Percentiles rank a stretch among this genome's conserved stretches.
These are phyloP conservation scores for Synergus umbraculus DNA, from an alignment of 2,888 invertebrate species.

Conservation along the genomic window DNA sequence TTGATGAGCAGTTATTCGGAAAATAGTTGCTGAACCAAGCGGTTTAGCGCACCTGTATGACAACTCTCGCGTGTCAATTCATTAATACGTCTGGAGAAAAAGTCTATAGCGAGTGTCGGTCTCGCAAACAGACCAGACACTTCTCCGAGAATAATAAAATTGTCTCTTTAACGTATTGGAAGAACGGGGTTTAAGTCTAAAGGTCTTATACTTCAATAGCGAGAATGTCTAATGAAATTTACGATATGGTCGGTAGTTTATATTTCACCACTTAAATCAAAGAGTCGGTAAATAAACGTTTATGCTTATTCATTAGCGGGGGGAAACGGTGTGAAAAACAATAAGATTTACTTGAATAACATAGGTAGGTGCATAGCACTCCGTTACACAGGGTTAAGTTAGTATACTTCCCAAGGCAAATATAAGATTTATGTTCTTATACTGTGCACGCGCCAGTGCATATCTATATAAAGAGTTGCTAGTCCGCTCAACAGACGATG, in stretches of 20 bases:
- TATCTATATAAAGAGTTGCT: conserved; percentile 3
- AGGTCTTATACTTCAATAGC: no score
- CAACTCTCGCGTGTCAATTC: conserved; percentile 32
- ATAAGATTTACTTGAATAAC: conserved; percentile 34
- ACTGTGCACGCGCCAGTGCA: conserved; percentile 25
- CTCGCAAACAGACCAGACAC: neutral
- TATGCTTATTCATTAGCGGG: conserved; percentile 22
- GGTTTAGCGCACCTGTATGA: conserved; percentile 8
- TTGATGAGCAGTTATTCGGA: conserved; percentile 34
- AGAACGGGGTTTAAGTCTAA: neutral
- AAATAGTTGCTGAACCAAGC: conserved; percentile 29
- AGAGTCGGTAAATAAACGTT: conserved; percentile 27
- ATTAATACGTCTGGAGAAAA: conserved; percentile 32
- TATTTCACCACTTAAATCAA: conserved; percentile 2
- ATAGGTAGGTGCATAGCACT: neutral
- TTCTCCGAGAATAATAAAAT: conserved; percentile 1
- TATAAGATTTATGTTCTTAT: conserved; percentile 28
- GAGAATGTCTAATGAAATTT: neutral
- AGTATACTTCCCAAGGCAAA: conserved; percentile 34
- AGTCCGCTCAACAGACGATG: neutral
- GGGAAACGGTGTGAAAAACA: conserved; percentile 25
- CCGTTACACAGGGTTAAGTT: conserved; percentile 25
- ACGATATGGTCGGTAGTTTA: neutral
- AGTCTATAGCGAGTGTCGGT: conserved; percentile 15
- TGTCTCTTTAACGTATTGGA: neutral